Conservation (phyloP, 2,113 vertebrate species). For the Neodontobutis hainanensis region DNA sequence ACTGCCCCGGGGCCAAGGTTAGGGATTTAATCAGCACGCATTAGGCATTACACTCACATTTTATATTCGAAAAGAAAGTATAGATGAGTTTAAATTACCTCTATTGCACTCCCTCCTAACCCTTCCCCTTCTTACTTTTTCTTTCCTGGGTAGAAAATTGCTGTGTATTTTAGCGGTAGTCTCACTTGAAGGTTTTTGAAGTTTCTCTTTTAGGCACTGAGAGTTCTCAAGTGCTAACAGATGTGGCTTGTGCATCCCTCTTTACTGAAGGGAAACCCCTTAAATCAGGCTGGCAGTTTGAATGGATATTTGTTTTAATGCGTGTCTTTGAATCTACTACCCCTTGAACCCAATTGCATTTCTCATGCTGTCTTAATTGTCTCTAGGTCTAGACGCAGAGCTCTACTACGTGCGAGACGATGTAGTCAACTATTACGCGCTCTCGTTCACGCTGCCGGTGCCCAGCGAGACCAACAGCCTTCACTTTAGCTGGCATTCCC, state of each 20-base stretch:
- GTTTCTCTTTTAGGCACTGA: conserved; percentile 47
- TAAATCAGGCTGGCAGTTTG: conserved; percentile 17
- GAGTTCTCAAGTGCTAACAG: conserved; percentile 60
- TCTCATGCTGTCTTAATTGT: conserved; percentile 14
- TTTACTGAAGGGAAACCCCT: conserved; percentile 21
- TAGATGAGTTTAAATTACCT: conserved; percentile 24
- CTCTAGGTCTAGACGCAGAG: conserved; percentile 93
- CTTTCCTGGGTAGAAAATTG: conserved; percentile 53
- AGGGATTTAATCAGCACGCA: conserved; percentile 54
- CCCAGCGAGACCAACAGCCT: conserved; percentile 94
- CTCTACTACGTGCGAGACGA: conserved; percentile 95
- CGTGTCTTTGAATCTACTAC: background rate
- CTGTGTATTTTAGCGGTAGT: conserved; percentile 51
- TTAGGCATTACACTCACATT: conserved; percentile 8
- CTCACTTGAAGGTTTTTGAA: conserved; percentile 48
- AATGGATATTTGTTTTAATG: conserved; percentile 14
- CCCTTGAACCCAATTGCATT: conserved; percentile 2
- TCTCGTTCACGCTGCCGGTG: conserved; percentile 93
- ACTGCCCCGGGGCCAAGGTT: conserved; percentile 43
- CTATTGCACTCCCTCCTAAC: conserved; percentile 33
- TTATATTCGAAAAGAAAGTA: background rate
- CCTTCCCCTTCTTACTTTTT: conserved; percentile 19
- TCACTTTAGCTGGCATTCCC: conserved; percentile 95
- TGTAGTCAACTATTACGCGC: conserved; percentile 90
- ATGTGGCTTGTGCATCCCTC: conserved; percentile 47